phyloP scores from a whole-genome alignment of 2,888 invertebrate species.

The Slavum lentiscoides region DNA sequence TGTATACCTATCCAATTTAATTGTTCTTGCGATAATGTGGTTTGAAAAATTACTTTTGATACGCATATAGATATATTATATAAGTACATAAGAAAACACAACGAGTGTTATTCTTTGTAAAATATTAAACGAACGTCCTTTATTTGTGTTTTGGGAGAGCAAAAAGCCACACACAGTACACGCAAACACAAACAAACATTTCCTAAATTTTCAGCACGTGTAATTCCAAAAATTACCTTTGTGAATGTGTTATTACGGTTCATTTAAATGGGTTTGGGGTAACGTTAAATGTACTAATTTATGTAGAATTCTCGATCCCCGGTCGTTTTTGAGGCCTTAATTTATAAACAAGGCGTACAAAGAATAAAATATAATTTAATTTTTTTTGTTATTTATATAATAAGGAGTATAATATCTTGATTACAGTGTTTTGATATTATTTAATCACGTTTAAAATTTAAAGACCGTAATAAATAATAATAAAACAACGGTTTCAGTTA shows the following conservation, averaged over 20 bases:
- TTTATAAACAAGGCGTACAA: not conserved
- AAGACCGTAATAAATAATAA: too few relatives aligned
- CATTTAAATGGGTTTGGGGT: not conserved
- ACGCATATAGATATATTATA: not conserved
- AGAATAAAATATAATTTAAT: not conserved
- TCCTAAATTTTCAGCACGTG: not conserved
- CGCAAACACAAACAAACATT: not conserved
- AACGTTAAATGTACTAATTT: slow-evolving; percentile 21
- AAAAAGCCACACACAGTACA: not conserved
- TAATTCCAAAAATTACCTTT: slow-evolving; percentile 16
- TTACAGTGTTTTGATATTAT: too few relatives aligned
- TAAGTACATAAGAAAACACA: not conserved
- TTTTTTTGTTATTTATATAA: too few relatives aligned
- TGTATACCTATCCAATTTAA: too few relatives aligned
- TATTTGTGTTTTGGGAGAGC: not conserved
- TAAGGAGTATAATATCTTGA: too few relatives aligned
- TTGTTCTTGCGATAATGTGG: too few relatives aligned
- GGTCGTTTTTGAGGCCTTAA: not conserved
- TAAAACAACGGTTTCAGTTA: too few relatives aligned
- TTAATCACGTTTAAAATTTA: too few relatives aligned
- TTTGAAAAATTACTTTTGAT: too few relatives aligned
- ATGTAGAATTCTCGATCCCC: slow-evolving; percentile 2
- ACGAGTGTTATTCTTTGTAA: not conserved
- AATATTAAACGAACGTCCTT: not conserved
- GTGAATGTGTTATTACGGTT: slow-evolving; percentile 14